Percentiles rank a stretch among this genome's conserved stretches.
Conservation (phyloP, 2,888 invertebrate genomes). For the Aspidapion aeneum region DNA sequence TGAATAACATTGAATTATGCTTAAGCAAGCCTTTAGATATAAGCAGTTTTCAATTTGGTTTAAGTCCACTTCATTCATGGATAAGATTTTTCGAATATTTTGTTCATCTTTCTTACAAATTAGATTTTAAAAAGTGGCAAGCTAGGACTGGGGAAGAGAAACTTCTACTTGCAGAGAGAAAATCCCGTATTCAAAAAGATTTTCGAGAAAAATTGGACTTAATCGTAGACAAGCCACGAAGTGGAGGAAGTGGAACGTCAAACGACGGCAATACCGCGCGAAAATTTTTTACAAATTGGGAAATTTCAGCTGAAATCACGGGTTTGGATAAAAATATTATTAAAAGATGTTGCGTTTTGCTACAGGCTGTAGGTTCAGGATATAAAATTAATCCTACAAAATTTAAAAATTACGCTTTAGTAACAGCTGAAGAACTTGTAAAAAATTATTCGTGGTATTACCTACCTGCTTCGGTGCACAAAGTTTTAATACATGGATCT, state of each 20-base stretch:
- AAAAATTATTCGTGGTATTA: constrained; percentile 4
- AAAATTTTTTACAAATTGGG: constrained; percentile 17
- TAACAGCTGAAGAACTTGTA: constrained; percentile 1
- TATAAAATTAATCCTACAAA: constrained; percentile 2
- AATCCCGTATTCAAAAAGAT: constrained; percentile 7
- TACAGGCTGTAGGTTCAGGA: constrained; percentile 1
- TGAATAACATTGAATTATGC: constrained; percentile 13
- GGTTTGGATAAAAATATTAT: constrained; percentile 8
- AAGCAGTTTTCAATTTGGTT: constrained; percentile 10
- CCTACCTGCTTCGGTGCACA: constrained; percentile 9
- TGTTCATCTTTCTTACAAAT: constrained; percentile 11
- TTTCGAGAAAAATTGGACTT: constrained; percentile 13
- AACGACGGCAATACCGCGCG: constrained; percentile 21
- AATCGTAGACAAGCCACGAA: constrained; percentile 6
- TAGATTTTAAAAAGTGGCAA: constrained; percentile 16
- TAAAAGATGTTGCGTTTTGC: constrained; percentile 2
- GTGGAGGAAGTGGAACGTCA: constrained; percentile 17
- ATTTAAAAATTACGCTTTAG: background rate
- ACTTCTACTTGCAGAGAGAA: constrained; percentile 13
- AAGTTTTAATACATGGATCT: constrained; percentile 17
- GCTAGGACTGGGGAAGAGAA: constrained; percentile 11
- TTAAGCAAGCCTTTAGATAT: constrained; percentile 1
- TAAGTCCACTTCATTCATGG: constrained; percentile 17
- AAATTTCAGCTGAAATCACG: constrained; percentile 9
- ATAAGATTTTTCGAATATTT: constrained; percentile 17